These are phyloP conservation scores for Coregonus suidteri DNA, from an alignment of 2,797 vertebrate genomes.

Conservation along the genomic window DNA sequence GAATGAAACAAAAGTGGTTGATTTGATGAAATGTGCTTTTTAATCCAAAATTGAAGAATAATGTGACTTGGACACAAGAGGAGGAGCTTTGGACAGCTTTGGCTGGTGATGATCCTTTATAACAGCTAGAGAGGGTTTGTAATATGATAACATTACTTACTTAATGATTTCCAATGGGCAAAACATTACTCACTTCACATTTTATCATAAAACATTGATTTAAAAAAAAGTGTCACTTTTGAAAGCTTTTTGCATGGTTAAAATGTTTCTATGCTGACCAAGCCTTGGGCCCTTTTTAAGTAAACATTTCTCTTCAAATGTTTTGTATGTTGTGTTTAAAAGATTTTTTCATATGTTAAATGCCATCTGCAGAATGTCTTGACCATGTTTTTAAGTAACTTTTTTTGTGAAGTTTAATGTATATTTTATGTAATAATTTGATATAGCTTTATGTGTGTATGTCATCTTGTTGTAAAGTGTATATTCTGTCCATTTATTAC, in stretches of 20 bases:
- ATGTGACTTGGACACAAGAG: not conserved
- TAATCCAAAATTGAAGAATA: not conserved
- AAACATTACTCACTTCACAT: not conserved
- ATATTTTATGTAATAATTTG: conserved; percentile 63
- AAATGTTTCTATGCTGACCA: conserved; percentile 43
- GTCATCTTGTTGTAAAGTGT: too few species aligned
- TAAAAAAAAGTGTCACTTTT: not conserved
- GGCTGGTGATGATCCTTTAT: not conserved
- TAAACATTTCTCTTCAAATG: too few species aligned
- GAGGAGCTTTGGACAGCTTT: not conserved
- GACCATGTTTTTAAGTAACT: not conserved
- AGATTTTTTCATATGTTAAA: not conserved
- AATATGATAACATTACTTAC: conserved; percentile 41
- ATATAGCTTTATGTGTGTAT: conserved; percentile 13
- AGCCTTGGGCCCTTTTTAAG: too few species aligned
- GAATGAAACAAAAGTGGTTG: not conserved
- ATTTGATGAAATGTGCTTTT: not conserved
- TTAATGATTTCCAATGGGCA: not conserved
- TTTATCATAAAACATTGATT: not conserved
- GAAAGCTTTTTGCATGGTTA: conserved; percentile 54
- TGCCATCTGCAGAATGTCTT: conserved; percentile 70
- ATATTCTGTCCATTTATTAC: too few species aligned
- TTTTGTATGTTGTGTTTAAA: too few species aligned
- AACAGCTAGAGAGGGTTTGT: not conserved
- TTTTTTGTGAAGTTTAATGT: conserved; percentile 11